Evolutionary conservation across 2,888 invertebrate genomes (phyloP), one percentile per base, ranked within the genome.

Genomic region (Anoplius nigerrimus): DNA sequence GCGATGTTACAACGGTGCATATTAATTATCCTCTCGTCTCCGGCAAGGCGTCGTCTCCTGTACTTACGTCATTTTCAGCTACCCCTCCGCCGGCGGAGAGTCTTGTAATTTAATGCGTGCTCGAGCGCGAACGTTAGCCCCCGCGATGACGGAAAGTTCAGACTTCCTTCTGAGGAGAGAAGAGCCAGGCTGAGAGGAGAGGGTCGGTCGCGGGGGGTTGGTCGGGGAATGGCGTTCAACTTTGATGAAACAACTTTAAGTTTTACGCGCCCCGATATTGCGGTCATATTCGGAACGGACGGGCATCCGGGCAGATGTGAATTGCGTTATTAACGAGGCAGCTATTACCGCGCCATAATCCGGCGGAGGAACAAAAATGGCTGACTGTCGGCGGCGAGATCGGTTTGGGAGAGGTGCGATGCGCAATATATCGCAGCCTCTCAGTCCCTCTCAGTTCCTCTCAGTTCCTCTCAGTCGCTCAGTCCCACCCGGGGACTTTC

Each of bases 241-340:
- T 72, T 74, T 72, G 63, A 71, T 63, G 66, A 55, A 64, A 71
- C 62, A 62, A 63, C 71, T 66, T 8, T 62, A 24, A 60, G 62
- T 71, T 74, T 68, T 62, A 63, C 27, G 48, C 55, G 43, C 62
- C 57, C 51, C 74, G 60, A 67, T 62, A 67, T 48, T 13, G 53
- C 67, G 67, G 61, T 62, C 48, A 62, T 62, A 62, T 62, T 34
- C 65, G 18, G 18, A 45, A 6, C 51, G 22, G 46, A 42, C 43
- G 51, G 21, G 24, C 57, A 43, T 27, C 58, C 42, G 52, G 20
- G 24, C 34, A 46, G 42, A 56, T 43, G 43, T 51, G 34, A 34
- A 34, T 34, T 34, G 34, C 34, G 34, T 34, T 34, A 34, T 34
- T 34, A 11, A 34, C 34, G 34, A 34, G 34, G 34, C 34, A 11